Conservation (phyloP, 2,888 invertebrate genomes). For the Ennomos quercinarius region DNA sequence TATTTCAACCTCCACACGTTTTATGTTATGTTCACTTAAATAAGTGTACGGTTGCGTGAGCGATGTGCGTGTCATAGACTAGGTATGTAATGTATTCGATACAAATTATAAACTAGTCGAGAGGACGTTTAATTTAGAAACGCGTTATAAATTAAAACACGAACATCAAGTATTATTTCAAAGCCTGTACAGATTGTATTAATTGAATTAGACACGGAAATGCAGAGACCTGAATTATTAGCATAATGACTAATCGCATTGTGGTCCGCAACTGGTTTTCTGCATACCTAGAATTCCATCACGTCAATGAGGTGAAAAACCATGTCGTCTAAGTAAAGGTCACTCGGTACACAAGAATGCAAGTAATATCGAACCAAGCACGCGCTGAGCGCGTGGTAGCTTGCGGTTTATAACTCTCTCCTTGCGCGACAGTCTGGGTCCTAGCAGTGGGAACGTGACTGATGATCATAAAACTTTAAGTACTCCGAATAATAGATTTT, state of each 20-base stretch:
- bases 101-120: conserved; percentile 32
- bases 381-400: too few species aligned
- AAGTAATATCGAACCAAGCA: too few species aligned
- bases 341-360: not conserved
- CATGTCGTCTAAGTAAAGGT: conserved; percentile 20
- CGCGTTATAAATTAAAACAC: conserved; percentile 28
- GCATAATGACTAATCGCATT: conserved; percentile 26
- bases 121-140: conserved; percentile 27
- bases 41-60: conserved; percentile 29
- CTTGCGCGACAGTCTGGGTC: too few species aligned
- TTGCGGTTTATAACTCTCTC: too few species aligned
- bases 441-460: too few species aligned
- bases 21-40: conserved; percentile 23
- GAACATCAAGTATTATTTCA: conserved; percentile 6
- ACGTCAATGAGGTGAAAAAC: conserved; percentile 22
- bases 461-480: too few species aligned
- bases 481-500: not conserved
- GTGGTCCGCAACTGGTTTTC: conserved; percentile 34
- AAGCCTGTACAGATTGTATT: not conserved
- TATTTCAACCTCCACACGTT: conserved; percentile 38
- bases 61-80: conserved; percentile 32
- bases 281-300: conserved; percentile 33
- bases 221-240: conserved; percentile 16
- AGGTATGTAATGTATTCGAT: conserved; percentile 20
- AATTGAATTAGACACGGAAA: conserved; percentile 25